These are phyloP conservation scores for Grapholita molesta DNA, from an alignment of 1,140 invertebrate species.

Conservation along the genomic window DNA sequence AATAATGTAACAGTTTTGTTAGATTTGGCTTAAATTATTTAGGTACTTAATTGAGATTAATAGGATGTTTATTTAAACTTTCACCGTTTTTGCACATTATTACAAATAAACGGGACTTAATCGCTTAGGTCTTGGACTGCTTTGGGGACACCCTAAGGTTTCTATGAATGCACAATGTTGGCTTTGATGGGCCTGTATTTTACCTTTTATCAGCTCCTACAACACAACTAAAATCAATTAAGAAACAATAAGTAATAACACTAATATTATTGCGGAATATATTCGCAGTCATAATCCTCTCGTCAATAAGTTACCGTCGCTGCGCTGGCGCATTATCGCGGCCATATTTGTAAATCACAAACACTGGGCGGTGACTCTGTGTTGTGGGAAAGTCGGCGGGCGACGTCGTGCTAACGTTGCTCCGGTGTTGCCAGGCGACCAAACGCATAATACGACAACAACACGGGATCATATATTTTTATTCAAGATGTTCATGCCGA, in stretches of 20 bases:
- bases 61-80: too few relatives aligned
- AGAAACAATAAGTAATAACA: not conserved
- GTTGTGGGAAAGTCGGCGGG: conserved; percentile 18
- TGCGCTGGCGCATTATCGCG: conserved; percentile 17
- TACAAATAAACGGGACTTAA: too few relatives aligned
- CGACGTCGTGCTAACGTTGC: conserved; percentile 17
- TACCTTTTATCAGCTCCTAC: too few relatives aligned
- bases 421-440: not conserved
- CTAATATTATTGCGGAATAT: not conserved
- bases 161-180: too few relatives aligned
- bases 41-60: too few relatives aligned
- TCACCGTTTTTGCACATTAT: too few relatives aligned
- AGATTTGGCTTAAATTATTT: too few relatives aligned
- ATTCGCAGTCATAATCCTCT: conserved; percentile 22
- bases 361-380: conserved; percentile 15
- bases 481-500: too few relatives aligned
- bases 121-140: too few relatives aligned
- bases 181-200: too few relatives aligned
- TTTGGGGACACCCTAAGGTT: too few relatives aligned
- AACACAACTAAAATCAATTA: not conserved
- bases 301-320: conserved; percentile 24
- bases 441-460: not conserved
- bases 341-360: conserved; percentile 19
- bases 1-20: not conserved
- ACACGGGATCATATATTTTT: too few relatives aligned